A percentile compares a stretch with the other conserved stretches of the same genome.
These are phyloP conservation scores for Balanococcus diminutus DNA, from an alignment of 2,888 invertebrate genomes.

Conservation along the genomic window DNA sequence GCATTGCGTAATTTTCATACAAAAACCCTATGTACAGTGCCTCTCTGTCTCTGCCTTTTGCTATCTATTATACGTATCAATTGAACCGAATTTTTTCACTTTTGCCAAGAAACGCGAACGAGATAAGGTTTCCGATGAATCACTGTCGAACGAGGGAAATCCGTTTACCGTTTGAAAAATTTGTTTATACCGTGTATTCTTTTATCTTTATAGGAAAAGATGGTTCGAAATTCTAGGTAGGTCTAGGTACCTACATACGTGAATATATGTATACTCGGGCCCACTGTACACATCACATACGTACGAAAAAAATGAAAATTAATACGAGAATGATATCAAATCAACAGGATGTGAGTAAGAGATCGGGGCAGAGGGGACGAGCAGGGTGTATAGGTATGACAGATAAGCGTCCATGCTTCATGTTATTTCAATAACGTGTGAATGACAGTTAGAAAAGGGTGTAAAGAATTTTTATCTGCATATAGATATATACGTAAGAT, in stretches of 20 bases:
- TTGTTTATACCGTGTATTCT: neutral
- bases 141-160: neutral
- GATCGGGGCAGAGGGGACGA: too few relatives aligned
- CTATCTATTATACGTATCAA: neutral
- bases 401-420: too few relatives aligned
- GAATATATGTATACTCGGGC: too few relatives aligned
- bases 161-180: neutral
- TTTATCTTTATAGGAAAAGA: neutral
- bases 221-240: neutral
- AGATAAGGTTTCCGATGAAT: neutral
- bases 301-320: neutral
- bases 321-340: neutral
- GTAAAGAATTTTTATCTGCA: too few relatives aligned
- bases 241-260: neutral
- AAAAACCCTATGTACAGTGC: neutral
- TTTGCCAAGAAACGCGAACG: neutral
- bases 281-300: too few relatives aligned
- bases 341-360: too few relatives aligned
- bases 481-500: too few relatives aligned
- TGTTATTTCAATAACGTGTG: too few relatives aligned
- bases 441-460: too few relatives aligned
- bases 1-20: neutral
- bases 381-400: too few relatives aligned
- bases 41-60: neutral
- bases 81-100: neutral